Evolutionary conservation across 2,113 vertebrate genomes (phyloP).

Genomic region (Colistium nudipinnis): DNA sequence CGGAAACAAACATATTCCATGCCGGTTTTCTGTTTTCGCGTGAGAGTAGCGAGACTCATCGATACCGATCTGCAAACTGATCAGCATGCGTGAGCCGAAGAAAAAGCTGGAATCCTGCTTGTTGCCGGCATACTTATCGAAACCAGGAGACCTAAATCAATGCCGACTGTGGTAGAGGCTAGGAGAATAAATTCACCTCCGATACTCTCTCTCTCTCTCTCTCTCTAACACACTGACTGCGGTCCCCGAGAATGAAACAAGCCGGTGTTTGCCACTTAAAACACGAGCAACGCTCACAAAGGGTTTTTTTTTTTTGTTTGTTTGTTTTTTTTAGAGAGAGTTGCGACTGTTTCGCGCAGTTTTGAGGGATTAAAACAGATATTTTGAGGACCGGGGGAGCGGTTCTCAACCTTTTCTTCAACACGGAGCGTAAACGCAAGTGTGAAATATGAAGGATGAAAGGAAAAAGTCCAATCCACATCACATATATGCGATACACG

Average conservation of each 20-base stretch:
- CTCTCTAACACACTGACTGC: no score
- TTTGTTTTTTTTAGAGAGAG: not conserved
- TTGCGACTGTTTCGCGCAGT: conserved; percentile 4
- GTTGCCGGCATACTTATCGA: conserved; percentile 20
- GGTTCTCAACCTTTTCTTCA: not conserved
- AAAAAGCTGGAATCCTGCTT: conserved; percentile 44
- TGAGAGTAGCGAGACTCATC: conserved; percentile 33
- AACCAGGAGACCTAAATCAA: conserved; percentile 36
- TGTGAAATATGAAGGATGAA: no score
- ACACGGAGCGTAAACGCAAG: no score
- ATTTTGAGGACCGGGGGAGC: not conserved
- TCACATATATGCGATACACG: no score
- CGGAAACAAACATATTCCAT: conserved; percentile 25
- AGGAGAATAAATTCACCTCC: conserved; percentile 51
- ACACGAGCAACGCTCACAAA: conserved; percentile 17
- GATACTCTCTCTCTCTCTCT: conserved; percentile 27
- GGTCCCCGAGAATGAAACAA: conserved; percentile 11
- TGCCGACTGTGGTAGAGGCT: conserved; percentile 33
- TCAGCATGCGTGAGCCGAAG: conserved; percentile 39
- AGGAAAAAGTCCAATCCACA: no score
- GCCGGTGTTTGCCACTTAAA: conserved; percentile 18
- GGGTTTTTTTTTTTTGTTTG: no score
- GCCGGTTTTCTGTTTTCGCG: conserved; percentile 36
- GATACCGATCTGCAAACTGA: conserved; percentile 49
- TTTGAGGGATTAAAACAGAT: not conserved